phyloP scores from a whole-genome alignment of 2,888 invertebrate species.

The Zygogramma bicolorata region DNA sequence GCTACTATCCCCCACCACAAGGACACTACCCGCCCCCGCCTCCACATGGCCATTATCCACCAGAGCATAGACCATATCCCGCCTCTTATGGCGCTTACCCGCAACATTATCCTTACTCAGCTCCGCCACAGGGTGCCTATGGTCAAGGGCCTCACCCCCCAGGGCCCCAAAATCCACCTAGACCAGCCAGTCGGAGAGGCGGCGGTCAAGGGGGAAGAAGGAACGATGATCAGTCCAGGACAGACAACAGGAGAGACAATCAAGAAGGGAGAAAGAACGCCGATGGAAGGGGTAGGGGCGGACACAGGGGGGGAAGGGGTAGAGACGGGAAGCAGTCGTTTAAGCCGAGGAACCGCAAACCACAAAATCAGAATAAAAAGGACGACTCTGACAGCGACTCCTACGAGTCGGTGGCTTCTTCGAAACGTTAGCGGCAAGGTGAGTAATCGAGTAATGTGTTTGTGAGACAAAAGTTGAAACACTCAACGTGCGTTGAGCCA shows the following conservation, averaged over 20 bases:
- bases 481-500: no score
- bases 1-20: background rate
- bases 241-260: background rate
- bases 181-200: no score
- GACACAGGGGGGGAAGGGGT: background rate
- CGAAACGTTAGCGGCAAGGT: background rate
- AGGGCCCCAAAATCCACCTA: no score
- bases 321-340: background rate
- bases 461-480: no score
- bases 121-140: background rate
- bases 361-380: constrained; percentile 20
- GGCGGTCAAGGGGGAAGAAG: no score
- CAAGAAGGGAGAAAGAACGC: background rate
- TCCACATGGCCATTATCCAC: background rate
- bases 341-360: constrained; percentile 3
- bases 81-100: background rate
- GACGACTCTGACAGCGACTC: constrained; percentile 28
- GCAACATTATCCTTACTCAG: background rate
- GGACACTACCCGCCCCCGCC: background rate
- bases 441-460: background rate
- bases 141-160: no score
- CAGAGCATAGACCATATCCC: no score
- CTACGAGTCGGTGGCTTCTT: constrained; percentile 20
- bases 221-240: background rate
- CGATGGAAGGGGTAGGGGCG: background rate